A percentile compares a stretch with the other conserved stretches of the same genome.
Evolutionary conservation across 2,797 vertebrate species (phyloP).

Genomic region (Babyrousa celebensis): DNA sequence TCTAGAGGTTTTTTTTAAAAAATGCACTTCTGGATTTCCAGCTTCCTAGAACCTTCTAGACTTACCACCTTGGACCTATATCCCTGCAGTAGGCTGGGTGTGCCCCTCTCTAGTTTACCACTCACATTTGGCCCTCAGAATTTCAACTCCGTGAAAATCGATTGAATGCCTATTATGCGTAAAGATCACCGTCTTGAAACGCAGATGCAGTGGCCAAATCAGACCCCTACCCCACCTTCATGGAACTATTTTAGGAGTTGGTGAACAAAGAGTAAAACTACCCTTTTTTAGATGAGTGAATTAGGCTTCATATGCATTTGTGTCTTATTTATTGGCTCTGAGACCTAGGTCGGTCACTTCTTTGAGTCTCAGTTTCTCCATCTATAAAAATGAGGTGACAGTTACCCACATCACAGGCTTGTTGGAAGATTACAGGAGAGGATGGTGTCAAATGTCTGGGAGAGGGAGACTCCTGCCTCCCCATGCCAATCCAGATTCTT

Average conservation of each 20-base stretch:
- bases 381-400: not conserved
- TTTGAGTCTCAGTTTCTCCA: conserved; percentile 44
- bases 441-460: not conserved
- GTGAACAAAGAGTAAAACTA: not conserved
- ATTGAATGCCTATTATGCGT: not conserved
- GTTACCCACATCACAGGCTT: not conserved
- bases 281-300: not conserved
- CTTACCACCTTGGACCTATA: not conserved
- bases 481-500: not conserved
- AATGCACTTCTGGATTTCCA: not conserved
- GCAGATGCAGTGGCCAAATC: conserved; percentile 23
- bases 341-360: not conserved
- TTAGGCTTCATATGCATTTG: not conserved
- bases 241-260: conserved; percentile 32
- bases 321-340: not conserved
- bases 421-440: not conserved
- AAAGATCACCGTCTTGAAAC: not conserved
- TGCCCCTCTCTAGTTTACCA: not conserved
- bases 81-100: not conserved
- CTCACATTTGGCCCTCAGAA: not conserved
- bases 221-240: not conserved
- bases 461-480: not conserved
- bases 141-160: conserved; percentile 17
- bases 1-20: not conserved
- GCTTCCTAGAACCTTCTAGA: not conserved